A percentile compares a stretch with the other conserved stretches of the same genome.
Conservation (phyloP, 2,797 vertebrate genomes). For the Echeneis naucrates region DNA sequence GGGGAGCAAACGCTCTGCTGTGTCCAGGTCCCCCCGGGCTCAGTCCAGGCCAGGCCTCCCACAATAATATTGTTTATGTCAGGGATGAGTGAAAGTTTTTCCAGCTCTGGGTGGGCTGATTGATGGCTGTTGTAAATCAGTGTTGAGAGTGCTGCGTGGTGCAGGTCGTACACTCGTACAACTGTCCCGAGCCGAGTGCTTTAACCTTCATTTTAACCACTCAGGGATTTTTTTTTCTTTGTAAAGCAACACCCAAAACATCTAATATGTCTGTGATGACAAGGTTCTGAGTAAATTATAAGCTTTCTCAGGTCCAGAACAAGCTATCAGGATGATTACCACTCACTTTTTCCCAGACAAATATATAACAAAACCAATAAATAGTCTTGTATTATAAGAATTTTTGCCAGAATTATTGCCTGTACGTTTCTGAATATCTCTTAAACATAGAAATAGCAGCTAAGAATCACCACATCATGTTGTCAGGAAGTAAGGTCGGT, state of each 20-base stretch:
- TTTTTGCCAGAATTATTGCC: too few species aligned
- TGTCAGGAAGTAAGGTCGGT: too few species aligned
- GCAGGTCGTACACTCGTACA: constrained; percentile 10
- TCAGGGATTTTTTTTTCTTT: not conserved
- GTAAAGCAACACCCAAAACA: not conserved
- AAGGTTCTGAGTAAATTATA: not conserved
- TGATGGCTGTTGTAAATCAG: constrained; percentile 74
- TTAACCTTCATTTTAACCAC: not conserved
- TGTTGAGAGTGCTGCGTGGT: constrained; percentile 50
- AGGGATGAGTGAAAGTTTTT: constrained; percentile 69
- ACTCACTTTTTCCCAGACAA: not conserved
- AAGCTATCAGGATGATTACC: not conserved
- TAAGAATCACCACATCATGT: not conserved
- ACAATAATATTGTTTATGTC: constrained; percentile 69
- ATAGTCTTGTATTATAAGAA: too few species aligned
- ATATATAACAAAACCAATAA: not conserved
- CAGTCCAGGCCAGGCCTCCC: constrained; percentile 30
- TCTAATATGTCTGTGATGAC: not conserved
- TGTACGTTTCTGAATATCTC: too few species aligned
- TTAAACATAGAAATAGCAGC: too few species aligned
- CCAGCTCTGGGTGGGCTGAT: constrained; percentile 62
- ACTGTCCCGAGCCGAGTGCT: not conserved
- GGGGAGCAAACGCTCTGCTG: constrained; percentile 8
- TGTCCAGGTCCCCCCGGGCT: constrained; percentile 54
- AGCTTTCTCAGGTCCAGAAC: not conserved